These are phyloP conservation scores for Pyrochroa serraticornis DNA, from an alignment of 2,888 invertebrate genomes.

Conservation along the genomic window DNA sequence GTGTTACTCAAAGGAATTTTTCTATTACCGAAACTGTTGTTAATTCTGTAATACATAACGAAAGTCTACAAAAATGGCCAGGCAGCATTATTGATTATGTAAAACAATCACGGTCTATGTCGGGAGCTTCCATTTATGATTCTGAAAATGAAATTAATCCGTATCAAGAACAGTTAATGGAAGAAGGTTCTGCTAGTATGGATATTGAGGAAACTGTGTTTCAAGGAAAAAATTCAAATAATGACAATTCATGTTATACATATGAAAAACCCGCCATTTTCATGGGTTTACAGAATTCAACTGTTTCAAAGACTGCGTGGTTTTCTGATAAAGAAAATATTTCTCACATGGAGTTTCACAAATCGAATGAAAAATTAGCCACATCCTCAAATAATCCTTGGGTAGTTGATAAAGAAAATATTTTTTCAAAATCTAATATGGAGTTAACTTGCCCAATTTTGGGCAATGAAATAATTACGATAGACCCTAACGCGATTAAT, in stretches of 20 bases:
- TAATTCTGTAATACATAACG: no score
- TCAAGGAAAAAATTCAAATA: background rate
- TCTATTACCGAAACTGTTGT: no score
- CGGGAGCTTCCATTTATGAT: background rate
- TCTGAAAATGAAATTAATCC: background rate
- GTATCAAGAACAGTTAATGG: background rate
- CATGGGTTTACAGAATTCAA: no score
- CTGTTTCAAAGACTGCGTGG: background rate
- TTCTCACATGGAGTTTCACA: background rate
- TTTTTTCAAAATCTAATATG: no score
- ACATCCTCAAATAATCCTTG: no score
- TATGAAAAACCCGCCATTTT: background rate
- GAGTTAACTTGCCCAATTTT: no score
- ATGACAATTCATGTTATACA: no score
- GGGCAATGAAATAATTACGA: no score
- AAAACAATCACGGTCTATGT: background rate
- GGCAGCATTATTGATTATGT: background rate
- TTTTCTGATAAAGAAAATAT: conserved; percentile 15
- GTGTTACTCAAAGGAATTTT: no score
- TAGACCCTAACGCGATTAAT: no score
- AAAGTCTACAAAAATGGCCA: background rate
- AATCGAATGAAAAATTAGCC: no score
- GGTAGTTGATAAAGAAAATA: background rate
- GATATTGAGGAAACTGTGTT: background rate
- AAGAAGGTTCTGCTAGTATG: background rate